Evolutionary conservation across 2,888 invertebrate species (phyloP), one percentile per base, ranked within the genome.

Genomic region (Melinaea menophilus): DNA sequence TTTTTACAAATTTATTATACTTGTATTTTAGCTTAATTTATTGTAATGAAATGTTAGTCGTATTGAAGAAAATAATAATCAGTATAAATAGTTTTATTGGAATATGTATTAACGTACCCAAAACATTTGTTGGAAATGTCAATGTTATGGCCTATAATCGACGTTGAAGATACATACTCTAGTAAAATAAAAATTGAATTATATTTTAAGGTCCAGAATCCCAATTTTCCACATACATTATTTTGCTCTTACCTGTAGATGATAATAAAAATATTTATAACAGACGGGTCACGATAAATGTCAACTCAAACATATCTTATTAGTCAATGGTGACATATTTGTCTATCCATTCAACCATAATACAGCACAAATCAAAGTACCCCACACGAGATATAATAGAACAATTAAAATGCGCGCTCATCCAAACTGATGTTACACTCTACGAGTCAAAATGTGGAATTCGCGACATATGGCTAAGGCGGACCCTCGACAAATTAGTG

Each of bases 391-490:
- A 46, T 47, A 47, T 58, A 82, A 81, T 77, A 65, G 74, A 76
- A 81, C 82, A 81, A 85, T 85, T 82, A 83, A 81, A 82, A 78
- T 77, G 74, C 78, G 75, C 79, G 77, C 71, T 72, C 70, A 72
- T 70, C 73, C 73, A 68, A 75, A 67, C 67, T 56, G 63, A 70
- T 62, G 72, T 68, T 70, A 63, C 71, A 66, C 65, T 67, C 66
- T 62, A 51, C 62, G 58, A 63, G 60, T 59, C 68, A 64, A 69
- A 63, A 60, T 55, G 66, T 63, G 61, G 73, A 73, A 75, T 72
- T 69, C 74, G 78, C 82, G 85, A 82, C 90, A 90, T 89, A 90
- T 90, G 91, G 90, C 72, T 51, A 51, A 51, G 72, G 73, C 71
- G 70, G 73, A 67, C 71, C 70, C 72, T 73, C 78, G 79, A 84